Base-by-base conservation (phyloP, 2,888 invertebrate species). In the Tinea pellionella region DNA sequence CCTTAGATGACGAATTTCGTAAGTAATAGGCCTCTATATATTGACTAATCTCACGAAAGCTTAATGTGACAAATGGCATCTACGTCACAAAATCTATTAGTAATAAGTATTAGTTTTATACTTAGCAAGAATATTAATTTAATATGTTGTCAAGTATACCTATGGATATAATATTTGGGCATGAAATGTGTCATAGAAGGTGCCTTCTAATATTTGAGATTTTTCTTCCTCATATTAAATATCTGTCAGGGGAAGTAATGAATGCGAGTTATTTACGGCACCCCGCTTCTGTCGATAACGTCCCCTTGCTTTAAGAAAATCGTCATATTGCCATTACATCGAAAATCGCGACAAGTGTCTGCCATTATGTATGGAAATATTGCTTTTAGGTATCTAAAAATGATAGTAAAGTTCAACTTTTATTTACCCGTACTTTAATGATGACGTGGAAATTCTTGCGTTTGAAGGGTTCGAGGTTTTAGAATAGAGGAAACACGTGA, bases 1-100 rank as follows among this genome's bases (percentile, higher is more conserved):
- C 87, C 76, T 79, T 80, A 74, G 84, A 87, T 87, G 87, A 87
- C 83, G 84, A 82, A 87, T 86, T 77, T 60, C 19, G 12, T 47
- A 29, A 24, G 29, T 24, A 47, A 29, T 11, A 18, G n/a, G n/a
- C n/a, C n/a, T 8, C 18, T n/a, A 24, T 24, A 37, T 37, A 37
- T 9, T 9, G 9, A 51, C 51, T 13, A 6, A 51, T 15, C 8
- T n/a, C n/a, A 15, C 24, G 24, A 6, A 24, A 24, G 3, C 6
- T 24, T 24, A 6, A 24, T 24, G 24, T 24, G 24, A 24, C 6
- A 24, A 24, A 24, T 24, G 24, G 24, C 6, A 24, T 6, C 24
- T 24, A 24, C 24, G 6, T 24, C 24, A 24, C 24, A 24, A 6
- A 24, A 24, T 24, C 24, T 3, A 24, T 24, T 24, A 24, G 2